A percentile compares a stretch with the other conserved stretches of the same genome.
Evolutionary conservation across 1,140 invertebrate genomes (phyloP).

Genomic region (Elysia chlorotica): DNA sequence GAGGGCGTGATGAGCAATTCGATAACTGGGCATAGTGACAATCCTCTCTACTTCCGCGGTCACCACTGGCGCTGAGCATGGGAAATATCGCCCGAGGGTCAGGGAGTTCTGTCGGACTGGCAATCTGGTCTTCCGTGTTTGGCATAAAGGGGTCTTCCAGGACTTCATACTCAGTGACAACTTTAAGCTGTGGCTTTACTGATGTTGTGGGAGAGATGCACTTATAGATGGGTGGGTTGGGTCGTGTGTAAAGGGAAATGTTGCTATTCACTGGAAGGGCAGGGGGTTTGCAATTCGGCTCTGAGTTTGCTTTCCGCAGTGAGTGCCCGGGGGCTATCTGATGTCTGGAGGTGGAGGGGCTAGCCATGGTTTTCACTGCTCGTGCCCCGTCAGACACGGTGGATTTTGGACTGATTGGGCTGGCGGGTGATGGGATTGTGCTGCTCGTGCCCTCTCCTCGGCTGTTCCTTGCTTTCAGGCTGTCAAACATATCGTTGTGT

Average conservation of each 20-base stretch:
- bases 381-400: constrained; percentile 10
- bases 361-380: constrained; percentile 22
- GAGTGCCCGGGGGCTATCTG: constrained; percentile 19
- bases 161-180: constrained; percentile 26
- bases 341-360: constrained; percentile 8
- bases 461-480: constrained; percentile 36
- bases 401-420: constrained; percentile 18
- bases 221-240: constrained; percentile 39
- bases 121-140: neutral
- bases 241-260: constrained; percentile 27
- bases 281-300: constrained; percentile 25
- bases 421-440: too few relatives aligned
- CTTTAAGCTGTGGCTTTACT: constrained; percentile 28
- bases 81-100: constrained; percentile 10
- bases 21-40: constrained; percentile 32
- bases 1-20: constrained; percentile 14
- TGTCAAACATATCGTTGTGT: constrained; percentile 52
- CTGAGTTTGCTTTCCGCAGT: constrained; percentile 26
- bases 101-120: neutral
- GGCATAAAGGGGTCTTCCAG: neutral
- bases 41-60: too few relatives aligned
- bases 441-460: neutral
- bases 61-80: neutral
- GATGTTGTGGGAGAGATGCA: constrained; percentile 40
- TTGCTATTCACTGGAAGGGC: neutral